Evolutionary conservation across 2,888 invertebrate genomes (phyloP), one percentile per base, ranked within the genome.

Genomic region (Chouioia cunea): DNA sequence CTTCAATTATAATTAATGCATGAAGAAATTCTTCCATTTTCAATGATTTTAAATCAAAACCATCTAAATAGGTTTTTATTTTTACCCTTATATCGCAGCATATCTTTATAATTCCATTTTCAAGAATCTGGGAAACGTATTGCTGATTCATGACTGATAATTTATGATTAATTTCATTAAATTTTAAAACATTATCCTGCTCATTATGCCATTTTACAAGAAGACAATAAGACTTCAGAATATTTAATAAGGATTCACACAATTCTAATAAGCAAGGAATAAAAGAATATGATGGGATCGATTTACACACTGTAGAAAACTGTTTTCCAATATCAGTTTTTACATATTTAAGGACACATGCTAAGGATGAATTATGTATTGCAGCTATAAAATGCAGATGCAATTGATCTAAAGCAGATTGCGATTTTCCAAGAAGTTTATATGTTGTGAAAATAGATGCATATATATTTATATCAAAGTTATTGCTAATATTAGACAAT

Each of bases 61-160:
- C 93, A 67, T 93, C 90, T 36, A 97, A 86, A 81, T 93, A 93
- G 44, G 90, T 90, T 0, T 93, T 93, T 0, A 97, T 93, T 87
- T 97, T 97, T 14, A 93, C 93, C 84, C 97, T 95, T 0, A 97
- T 94, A 79, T 98, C 98, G 78, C 94, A 93, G 97, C 97, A 98
- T 73, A 97, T 92, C 74, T 96, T 89, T 0, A 91, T 88, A 70
- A 95, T 88, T 0, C 97, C 97, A 65, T 93, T 93, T 82, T 95
- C 93, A 73, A 98, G 87, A 83, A 97, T 98, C 82, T 97, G 95
- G 77, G 91, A 90, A 14, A 96, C 92, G 78, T 96, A 96, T 77
- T 91, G 89, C 73, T 92, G 90, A 76, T 93, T 93, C 1, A 93
- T 90, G 76, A 88, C 91, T 65, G 88, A 89, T 79, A 93, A 92